Percentiles rank a stretch among this genome's conserved stretches.
phyloP scores from a whole-genome alignment of 2,113 vertebrate genomes.

The Pelusios castaneus region DNA sequence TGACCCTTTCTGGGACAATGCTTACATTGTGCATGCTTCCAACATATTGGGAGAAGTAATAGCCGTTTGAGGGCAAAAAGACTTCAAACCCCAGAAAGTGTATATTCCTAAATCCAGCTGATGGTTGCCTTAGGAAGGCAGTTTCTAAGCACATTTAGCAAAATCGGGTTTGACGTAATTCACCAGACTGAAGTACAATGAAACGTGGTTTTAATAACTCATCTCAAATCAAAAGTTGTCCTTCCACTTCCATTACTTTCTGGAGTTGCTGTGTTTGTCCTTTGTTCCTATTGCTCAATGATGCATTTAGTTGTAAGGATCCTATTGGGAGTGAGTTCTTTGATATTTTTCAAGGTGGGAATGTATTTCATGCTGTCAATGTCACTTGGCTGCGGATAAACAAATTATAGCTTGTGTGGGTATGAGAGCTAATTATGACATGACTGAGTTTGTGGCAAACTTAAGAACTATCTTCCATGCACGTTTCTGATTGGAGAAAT shows the following conservation, averaged over 20 bases:
- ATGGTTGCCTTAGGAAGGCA: background rate
- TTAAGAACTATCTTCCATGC: background rate
- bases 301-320: background rate
- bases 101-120: background rate
- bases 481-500: background rate
- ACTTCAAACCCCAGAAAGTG: background rate
- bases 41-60: background rate
- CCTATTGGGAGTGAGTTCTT: background rate
- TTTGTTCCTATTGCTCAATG: background rate
- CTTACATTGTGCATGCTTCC: background rate
- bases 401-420: accelerated
- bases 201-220: background rate
- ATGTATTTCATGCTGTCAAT: background rate
- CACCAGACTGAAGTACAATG: background rate
- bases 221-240: background rate
- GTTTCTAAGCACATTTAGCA: background rate
- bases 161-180: background rate
- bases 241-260: background rate
- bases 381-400: background rate
- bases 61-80: background rate
- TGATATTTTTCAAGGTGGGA: background rate
- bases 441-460: background rate
- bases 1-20: background rate
- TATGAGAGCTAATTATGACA: background rate
- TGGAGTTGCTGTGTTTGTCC: background rate